Evolutionary conservation across 2,888 invertebrate species (phyloP), one percentile per base, ranked within the genome.

Genomic region (Hirtodrosophila duncani): DNA sequence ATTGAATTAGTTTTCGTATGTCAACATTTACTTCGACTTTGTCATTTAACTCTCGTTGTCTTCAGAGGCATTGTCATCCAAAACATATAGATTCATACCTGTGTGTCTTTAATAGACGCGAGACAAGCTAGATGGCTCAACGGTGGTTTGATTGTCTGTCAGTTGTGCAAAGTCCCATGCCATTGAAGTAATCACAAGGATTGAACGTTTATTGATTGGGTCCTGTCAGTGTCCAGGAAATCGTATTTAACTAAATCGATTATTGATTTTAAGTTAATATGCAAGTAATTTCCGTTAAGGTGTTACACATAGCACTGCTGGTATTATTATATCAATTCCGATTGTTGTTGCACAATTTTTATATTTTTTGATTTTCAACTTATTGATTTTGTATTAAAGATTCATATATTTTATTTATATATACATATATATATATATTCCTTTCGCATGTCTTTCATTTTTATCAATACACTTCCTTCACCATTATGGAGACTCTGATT

Each of bases 101-200:
- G n/a, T n/a, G n/a, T n/a, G n/a, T n/a, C n/a, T n/a, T n/a, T n/a
- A n/a, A 39, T 7, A 24, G n/a, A 26, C 21, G 10, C 20, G 20
- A 20, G 39, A 38, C 46, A 37, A 58, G 34, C 52, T 57, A 37
- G 29, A 39, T 36, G 42, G 61, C 33, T 39, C 36, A 34, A 46
- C 33, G 38, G 9, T 33, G 39, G 2, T 36, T 9, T 34, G 4
- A 41, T 51, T 55, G 11, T 27, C 56, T 59, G 78, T 59, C 75
- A 75, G 82, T 82, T 75, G 75, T 63, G 63, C 66, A 66, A 77
- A 82, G 81, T 75, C 75, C 59, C 75, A 75, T 72, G 81, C 69
- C 63, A 59, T 64, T 45, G 51, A 53, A 53, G 45, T 45, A 72
- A 82, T 77, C 69, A 62, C 62, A 60, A 61, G 58, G 63, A 63